These are phyloP conservation scores for Falco rusticolus DNA, from an alignment of 2,797 vertebrate species.

Conservation along the genomic window DNA sequence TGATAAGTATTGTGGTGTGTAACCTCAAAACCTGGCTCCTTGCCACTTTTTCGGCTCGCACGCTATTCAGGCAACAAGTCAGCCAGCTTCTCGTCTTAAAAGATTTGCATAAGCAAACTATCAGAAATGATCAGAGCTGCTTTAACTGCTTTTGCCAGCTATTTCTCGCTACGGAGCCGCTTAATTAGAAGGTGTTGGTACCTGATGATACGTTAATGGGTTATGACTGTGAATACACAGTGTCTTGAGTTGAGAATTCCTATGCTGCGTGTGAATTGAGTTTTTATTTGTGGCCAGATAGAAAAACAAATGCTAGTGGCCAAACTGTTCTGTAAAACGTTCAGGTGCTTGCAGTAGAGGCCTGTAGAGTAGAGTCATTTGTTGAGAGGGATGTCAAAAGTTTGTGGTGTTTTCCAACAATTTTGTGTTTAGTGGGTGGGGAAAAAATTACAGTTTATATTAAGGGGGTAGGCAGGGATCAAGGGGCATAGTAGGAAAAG, in stretches of 20 bases:
- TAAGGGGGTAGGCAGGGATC: background rate
- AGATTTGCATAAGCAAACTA: background rate
- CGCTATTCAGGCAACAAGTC: background rate
- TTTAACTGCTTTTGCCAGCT: constrained; percentile 2
- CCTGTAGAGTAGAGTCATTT: background rate
- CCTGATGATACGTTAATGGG: background rate
- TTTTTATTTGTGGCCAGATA: background rate
- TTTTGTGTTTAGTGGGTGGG: background rate
- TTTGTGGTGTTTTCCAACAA: background rate
- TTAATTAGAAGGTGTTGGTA: constrained; percentile 33
- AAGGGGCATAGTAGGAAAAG: background rate
- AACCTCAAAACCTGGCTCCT: background rate
- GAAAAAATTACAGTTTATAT: background rate
- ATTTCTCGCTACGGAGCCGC: background rate
- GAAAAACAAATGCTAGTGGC: background rate
- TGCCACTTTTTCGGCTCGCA: background rate
- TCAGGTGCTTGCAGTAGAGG: background rate
- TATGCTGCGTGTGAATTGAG: background rate
- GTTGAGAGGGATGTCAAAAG: background rate
- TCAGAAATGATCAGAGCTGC: background rate
- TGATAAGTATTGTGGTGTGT: background rate
- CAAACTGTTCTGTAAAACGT: background rate
- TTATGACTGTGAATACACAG: background rate
- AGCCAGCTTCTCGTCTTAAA: background rate
- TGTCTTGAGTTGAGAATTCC: background rate